Percentiles rank a stretch among this genome's conserved stretches.
phyloP scores from a whole-genome alignment of 1,140 invertebrate species.

The Drosophila rufa region DNA sequence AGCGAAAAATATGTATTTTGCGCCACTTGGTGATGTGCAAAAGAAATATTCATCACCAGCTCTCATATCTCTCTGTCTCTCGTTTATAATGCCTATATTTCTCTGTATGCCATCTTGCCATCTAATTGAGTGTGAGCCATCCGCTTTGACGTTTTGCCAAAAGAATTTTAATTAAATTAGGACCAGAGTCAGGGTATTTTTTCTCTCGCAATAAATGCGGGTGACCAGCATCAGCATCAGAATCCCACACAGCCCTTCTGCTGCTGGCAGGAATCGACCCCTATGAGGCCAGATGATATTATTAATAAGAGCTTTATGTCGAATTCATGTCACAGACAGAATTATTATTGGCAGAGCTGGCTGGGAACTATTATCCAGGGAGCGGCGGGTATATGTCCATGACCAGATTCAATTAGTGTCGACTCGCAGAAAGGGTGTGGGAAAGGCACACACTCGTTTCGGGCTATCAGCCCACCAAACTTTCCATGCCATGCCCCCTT shows the following conservation, averaged over 20 bases:
- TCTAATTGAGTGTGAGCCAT: slow-evolving; percentile 61
- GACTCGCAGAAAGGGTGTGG: slow-evolving; percentile 13
- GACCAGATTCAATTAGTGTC: slow-evolving; percentile 48
- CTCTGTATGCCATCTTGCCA: background rate
- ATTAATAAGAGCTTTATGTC: slow-evolving; percentile 61
- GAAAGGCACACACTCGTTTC: slow-evolving; percentile 13
- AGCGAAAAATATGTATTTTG: slow-evolving; percentile 38
- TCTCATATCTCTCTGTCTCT: slow-evolving; percentile 8
- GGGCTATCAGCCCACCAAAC: slow-evolving; percentile 30
- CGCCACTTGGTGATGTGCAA: slow-evolving; percentile 37
- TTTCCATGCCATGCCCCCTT: slow-evolving; percentile 32
- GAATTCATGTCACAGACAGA: slow-evolving; percentile 43
- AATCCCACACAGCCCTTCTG: slow-evolving; percentile 8
- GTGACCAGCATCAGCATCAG: slow-evolving; percentile 19
- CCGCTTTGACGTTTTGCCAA: slow-evolving; percentile 62
- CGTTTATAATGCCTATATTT: slow-evolving; percentile 15
- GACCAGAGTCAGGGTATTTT: slow-evolving; percentile 2
- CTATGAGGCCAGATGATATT: slow-evolving; percentile 21
- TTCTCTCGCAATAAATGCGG: slow-evolving; percentile 49
- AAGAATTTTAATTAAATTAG: slow-evolving; percentile 80
- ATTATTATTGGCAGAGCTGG: slow-evolving; percentile 43
- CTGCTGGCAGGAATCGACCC: slow-evolving; percentile 15
- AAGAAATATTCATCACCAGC: slow-evolving; percentile 37
- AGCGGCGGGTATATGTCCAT: slow-evolving; percentile 12
- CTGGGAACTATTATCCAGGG: slow-evolving; percentile 11